Evolutionary conservation across 2,888 invertebrate species (phyloP), one percentile per base, ranked within the genome.

Genomic region (Apamea crenata): DNA sequence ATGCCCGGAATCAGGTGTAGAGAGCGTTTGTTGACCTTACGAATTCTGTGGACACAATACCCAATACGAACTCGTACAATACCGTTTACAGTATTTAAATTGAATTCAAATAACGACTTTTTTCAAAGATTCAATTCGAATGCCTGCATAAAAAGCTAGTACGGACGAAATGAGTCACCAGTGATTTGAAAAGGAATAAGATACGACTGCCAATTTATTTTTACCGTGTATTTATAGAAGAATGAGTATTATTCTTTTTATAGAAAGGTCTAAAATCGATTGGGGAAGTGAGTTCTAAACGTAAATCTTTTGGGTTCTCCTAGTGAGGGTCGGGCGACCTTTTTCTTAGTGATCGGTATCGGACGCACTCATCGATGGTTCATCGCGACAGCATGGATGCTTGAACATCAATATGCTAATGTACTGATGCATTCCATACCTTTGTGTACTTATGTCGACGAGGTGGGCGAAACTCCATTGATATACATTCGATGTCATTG

Each of bases 401-500:
- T 90, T 92, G 92, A 89, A 92, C 93, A 95, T 94, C 95, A 94
- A 94, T 96, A 95, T 96, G 95, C 94, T 95, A 96, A 96, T 95
- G 92, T 92, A 91, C 91, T 87, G 88, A 90, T 93, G 94, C 95
- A 95, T 95, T 95, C 95, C 94, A 91, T 89, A 92, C 93, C 95
- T 94, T 95, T 96, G 96, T 95, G 93, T 95, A 93, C 95, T 95
- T 96, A 96, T 94, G 95, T 94, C 95, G 95, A 96, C 96, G 96
- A 96, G 96, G 95, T 96, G 96, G 96, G 96, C 96, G 96, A 96
- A 96, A 95, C 96, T 92, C 94, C 91, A 96, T 96, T 96, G 95
- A 95, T 95, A 95, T 94, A 94, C 94, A 95, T 95, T 94, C 93
- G 91, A 94, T 94, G 92, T 94, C 93, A 95, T 96, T 96, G 95